Percentiles rank a stretch among this genome's conserved stretches.
Evolutionary conservation across 2,888 invertebrate species (phyloP).

Genomic region (Erynnis tages): DNA sequence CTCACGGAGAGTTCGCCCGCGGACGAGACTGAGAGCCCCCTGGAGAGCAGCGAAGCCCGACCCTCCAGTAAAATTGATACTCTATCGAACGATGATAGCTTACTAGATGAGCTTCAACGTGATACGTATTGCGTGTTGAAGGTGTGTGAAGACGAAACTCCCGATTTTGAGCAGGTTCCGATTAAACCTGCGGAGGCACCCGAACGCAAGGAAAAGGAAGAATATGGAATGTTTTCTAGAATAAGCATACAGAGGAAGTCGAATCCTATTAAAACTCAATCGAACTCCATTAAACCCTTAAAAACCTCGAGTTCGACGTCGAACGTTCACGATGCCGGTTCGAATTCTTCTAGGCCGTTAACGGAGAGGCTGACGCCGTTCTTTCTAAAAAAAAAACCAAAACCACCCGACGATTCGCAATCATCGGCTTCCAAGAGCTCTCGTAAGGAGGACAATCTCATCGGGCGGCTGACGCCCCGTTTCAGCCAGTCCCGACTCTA

Average conservation of each 20-base stretch:
- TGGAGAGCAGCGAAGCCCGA: slow-evolving; percentile 29
- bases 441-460: slow-evolving; percentile 66
- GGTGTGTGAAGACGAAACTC: slow-evolving; percentile 64
- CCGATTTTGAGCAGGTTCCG: slow-evolving; percentile 34
- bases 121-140: slow-evolving; percentile 67
- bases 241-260: slow-evolving; percentile 71
- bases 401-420: slow-evolving; percentile 52
- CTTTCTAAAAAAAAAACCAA: slow-evolving; percentile 71
- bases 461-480: slow-evolving; percentile 69
- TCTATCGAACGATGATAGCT: slow-evolving; percentile 67
- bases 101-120: slow-evolving; percentile 68
- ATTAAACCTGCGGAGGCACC: slow-evolving; percentile 37
- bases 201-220: slow-evolving; percentile 42
- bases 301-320: slow-evolving; percentile 73
- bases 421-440: slow-evolving; percentile 38
- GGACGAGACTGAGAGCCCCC: slow-evolving; percentile 30
- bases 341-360: slow-evolving; percentile 57
- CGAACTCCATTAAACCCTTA: slow-evolving; percentile 52
- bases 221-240: slow-evolving; percentile 62
- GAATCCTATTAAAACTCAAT: slow-evolving; percentile 66
- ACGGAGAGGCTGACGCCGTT: slow-evolving; percentile 73
- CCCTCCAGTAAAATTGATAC: slow-evolving; percentile 41
- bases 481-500: slow-evolving; percentile 71
- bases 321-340: slow-evolving; percentile 67
- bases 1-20: slow-evolving; percentile 35